A percentile compares a stretch with the other conserved stretches of the same genome.
phyloP scores from a whole-genome alignment of 1,140 invertebrate genomes.

The Diorhabda elongata region DNA sequence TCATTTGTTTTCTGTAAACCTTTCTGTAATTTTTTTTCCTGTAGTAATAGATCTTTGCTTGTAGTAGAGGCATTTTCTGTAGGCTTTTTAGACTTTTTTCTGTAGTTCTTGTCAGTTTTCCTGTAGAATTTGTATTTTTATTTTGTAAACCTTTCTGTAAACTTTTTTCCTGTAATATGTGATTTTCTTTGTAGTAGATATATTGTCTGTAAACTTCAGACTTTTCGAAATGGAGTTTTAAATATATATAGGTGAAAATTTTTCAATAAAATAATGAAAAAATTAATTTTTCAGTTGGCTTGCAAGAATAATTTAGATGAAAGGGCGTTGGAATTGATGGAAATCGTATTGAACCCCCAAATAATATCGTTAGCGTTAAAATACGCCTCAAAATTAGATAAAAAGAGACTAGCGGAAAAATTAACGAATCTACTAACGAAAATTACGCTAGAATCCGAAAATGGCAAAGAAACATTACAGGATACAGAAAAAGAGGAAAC shows the following conservation, averaged over 20 bases:
- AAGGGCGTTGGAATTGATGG: constrained; percentile 80
- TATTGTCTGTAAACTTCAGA: too few relatives aligned
- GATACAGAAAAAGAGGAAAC: constrained; percentile 5
- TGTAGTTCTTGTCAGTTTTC: too few relatives aligned
- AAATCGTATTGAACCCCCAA: constrained; percentile 71
- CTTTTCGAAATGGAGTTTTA: neutral
- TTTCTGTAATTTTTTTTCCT: too few relatives aligned
- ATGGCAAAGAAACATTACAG: constrained; percentile 14
- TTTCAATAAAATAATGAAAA: neutral
- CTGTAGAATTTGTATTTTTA: too few relatives aligned
- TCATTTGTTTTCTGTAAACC: too few relatives aligned
- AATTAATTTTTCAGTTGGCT: constrained; percentile 60
- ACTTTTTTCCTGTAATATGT: too few relatives aligned
- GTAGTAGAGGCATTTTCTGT: too few relatives aligned
- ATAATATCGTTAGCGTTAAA: constrained; percentile 80
- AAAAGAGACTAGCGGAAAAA: constrained; percentile 73
- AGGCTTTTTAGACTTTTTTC: too few relatives aligned
- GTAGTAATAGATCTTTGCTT: too few relatives aligned
- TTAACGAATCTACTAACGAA: constrained; percentile 49
- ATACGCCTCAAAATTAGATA: constrained; percentile 74
- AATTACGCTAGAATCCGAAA: constrained; percentile 20
- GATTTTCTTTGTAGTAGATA: too few relatives aligned
- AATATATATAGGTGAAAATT: neutral
- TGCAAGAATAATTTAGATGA: constrained; percentile 79
- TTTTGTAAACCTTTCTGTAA: too few relatives aligned